These are phyloP conservation scores for Cichlasoma orientale DNA, from an alignment of 2,797 vertebrate species.

Conservation along the genomic window DNA sequence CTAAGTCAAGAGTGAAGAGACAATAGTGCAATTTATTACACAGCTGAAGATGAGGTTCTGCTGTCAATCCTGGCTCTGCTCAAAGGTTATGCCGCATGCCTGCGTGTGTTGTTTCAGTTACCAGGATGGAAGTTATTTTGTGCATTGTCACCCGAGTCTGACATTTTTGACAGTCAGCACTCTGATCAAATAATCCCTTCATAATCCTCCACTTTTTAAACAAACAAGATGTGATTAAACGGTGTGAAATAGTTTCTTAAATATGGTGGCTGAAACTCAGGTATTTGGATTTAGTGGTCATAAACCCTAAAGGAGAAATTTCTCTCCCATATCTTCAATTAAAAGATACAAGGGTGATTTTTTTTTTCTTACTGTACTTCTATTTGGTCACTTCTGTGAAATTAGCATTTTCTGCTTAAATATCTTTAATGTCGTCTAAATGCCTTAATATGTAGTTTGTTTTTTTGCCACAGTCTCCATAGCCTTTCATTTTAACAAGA, in stretches of 20 bases:
- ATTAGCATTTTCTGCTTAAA: slow-evolving; percentile 3
- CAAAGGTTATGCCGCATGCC: slow-evolving; percentile 24
- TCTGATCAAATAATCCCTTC: slow-evolving; percentile 34
- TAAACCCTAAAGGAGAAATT: background rate
- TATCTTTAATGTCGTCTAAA: background rate
- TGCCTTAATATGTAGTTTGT: background rate
- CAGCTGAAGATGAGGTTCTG: slow-evolving; percentile 60
- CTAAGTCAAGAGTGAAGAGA: slow-evolving; percentile 71
- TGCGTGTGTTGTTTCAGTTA: slow-evolving; percentile 41
- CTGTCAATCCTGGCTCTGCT: slow-evolving; percentile 64
- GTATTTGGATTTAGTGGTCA: background rate
- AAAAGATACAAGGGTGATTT: background rate
- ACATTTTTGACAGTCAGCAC: slow-evolving; percentile 51
- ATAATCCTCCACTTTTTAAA: slow-evolving; percentile 43
- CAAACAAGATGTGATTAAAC: slow-evolving; percentile 35
- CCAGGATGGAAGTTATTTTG: slow-evolving; percentile 38
- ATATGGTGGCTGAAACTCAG: background rate
- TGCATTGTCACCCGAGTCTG: slow-evolving; percentile 29
- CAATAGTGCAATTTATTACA: slow-evolving; percentile 73
- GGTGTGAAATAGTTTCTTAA: slow-evolving; percentile 23
- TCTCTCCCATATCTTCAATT: background rate
- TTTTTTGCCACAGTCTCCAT: slow-evolving; percentile 13
- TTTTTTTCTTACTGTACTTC: background rate
- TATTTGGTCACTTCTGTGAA: background rate
- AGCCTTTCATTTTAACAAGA: slow-evolving; percentile 63